These are phyloP conservation scores for Sebastes kiyomatsui DNA, from an alignment of 2,797 vertebrate species.

Conservation along the genomic window DNA sequence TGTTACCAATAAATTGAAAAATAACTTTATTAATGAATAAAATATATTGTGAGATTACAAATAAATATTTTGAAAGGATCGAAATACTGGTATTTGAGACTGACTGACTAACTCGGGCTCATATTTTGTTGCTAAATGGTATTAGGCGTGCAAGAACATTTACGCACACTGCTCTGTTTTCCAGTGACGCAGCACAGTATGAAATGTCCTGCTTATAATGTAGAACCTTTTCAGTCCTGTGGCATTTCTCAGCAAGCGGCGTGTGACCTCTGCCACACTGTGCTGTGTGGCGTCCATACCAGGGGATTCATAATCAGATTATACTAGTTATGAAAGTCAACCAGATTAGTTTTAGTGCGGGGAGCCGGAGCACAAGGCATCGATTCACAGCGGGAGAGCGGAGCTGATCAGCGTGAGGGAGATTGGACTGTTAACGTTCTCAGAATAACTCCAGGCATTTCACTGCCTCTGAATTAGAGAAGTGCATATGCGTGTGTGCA, in stretches of 20 bases:
- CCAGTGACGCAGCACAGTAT: slow-evolving; percentile 42
- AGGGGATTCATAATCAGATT: slow-evolving; percentile 72
- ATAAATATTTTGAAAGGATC: not conserved
- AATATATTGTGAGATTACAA: not conserved
- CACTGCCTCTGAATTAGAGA: slow-evolving; percentile 8
- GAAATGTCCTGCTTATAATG: slow-evolving; percentile 51
- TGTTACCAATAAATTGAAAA: not conserved
- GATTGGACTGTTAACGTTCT: slow-evolving; percentile 32
- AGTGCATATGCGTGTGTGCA: not conserved
- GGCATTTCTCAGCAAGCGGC: slow-evolving; percentile 64
- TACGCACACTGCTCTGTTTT: slow-evolving; percentile 23
- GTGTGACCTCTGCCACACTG: slow-evolving; percentile 71
- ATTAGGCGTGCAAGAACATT: not conserved
- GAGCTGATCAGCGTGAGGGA: slow-evolving; percentile 51
- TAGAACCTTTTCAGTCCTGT: slow-evolving; percentile 45
- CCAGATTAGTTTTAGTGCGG: slow-evolving; percentile 59
- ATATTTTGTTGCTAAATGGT: not conserved
- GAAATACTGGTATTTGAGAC: not conserved
- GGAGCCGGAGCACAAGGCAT: slow-evolving; percentile 60
- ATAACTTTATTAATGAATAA: not conserved
- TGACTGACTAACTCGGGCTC: not conserved
- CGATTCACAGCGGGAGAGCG: slow-evolving; percentile 55
- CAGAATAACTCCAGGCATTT: slow-evolving; percentile 18
- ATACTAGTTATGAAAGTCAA: slow-evolving; percentile 75
- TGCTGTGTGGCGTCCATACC: slow-evolving; percentile 54